Evolutionary conservation across 2,797 vertebrate species (phyloP).

Genomic region (Microcaecilia unicolor): DNA sequence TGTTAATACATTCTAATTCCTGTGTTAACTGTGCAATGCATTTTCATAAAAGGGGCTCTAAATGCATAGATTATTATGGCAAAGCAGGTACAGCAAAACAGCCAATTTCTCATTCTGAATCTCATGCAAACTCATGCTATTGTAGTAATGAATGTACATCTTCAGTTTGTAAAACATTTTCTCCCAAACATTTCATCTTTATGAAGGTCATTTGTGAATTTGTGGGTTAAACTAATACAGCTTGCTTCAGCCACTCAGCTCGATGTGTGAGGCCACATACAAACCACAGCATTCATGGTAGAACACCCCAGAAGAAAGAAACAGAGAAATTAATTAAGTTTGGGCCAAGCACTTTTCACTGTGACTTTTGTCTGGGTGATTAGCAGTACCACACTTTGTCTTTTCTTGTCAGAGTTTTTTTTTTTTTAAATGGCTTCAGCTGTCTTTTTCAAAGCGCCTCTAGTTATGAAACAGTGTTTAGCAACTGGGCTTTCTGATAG

Average conservation of each 20-base stretch:
- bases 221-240: not conserved
- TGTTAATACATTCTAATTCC: no score
- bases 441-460: slow-evolving; percentile 4
- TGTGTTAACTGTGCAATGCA: no score
- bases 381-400: slow-evolving; percentile 14
- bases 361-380: slow-evolving; percentile 5
- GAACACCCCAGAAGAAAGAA: not conserved
- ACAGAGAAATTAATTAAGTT: slow-evolving; percentile 8
- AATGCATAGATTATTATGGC: no score
- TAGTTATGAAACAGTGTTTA: slow-evolving; percentile 4
- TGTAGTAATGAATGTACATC: no score
- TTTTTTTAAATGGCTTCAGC: slow-evolving; percentile 8
- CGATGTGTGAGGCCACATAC: not conserved
- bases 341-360: slow-evolving; percentile 11
- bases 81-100: no score
- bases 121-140: no score
- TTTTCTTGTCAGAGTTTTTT: slow-evolving; percentile 5
- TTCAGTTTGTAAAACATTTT: no score
- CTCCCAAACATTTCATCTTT: not conserved
- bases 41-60: no score
- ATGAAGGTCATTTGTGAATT: not conserved
- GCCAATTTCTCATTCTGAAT: no score
- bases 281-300: not conserved
- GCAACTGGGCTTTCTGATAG: not conserved
- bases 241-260: not conserved